phyloP scores from a whole-genome alignment of 2,113 vertebrate genomes.

The Octodon degus region DNA sequence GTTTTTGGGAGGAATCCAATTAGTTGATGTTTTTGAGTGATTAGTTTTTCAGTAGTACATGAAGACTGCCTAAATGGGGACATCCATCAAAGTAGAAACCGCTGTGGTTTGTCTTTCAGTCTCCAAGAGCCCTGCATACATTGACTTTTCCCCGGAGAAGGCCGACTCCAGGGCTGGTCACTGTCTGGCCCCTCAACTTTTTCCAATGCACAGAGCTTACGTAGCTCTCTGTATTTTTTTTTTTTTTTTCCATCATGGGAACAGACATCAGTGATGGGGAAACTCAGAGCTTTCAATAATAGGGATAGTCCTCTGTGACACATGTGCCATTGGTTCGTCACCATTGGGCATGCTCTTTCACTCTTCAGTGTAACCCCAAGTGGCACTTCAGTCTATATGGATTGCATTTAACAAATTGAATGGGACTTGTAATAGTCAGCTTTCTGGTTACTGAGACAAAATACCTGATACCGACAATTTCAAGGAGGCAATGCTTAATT shows the following conservation, averaged over 20 bases:
- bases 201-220: background rate
- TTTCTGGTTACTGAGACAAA: background rate
- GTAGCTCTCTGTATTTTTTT: background rate
- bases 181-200: no score
- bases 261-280: background rate
- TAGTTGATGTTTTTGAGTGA: constrained; percentile 39
- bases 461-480: background rate
- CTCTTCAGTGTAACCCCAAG: background rate
- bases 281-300: background rate
- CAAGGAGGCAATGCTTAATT: background rate
- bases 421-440: background rate
- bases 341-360: background rate
- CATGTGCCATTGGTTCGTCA: background rate
- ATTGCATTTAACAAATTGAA: background rate
- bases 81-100: background rate
- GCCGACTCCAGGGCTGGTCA: background rate
- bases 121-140: background rate
- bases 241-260: background rate
- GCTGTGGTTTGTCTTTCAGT: background rate
- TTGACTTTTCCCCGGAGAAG: background rate
- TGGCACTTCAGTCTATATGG: background rate
- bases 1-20: constrained; percentile 52
- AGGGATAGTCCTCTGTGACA: background rate
- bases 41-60: constrained; percentile 2
- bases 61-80: constrained; percentile 30